Evolutionary conservation across 2,113 vertebrate genomes (phyloP), one percentile per base, ranked within the genome.

Genomic region (Ceyx cyanopectus): DNA sequence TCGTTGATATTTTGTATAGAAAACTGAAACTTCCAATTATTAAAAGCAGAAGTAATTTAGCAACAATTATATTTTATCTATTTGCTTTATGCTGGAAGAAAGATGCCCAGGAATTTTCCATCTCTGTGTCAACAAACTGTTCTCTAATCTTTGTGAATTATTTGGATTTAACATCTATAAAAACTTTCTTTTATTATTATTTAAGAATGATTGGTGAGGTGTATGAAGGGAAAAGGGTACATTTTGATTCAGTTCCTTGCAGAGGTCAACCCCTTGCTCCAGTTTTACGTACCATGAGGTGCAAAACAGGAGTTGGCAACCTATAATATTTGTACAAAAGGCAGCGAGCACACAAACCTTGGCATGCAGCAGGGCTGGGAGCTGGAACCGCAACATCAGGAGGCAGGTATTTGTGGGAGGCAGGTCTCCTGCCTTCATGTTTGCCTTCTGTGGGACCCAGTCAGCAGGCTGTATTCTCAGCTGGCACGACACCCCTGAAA

Each of bases 171-270:
- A 60, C 65, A 37, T 34, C 17, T 54, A 12, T 32, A 32, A 82
- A 84, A 73, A 15, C 48, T 81, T 92, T 66, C 26, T 48, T 81
- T 70, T 94, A 58, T 87, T 92, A 86, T 91, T 93, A 82, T 68
- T 89, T 61, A 48, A 70, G 61, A 65, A 61, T 95, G 92, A 92
- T 96, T 83, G 65, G 88, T 96, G 90, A 95, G 85, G 73, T 92
- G 80, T 81, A 30, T 48, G 73, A 80, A 65, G 54, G 72, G n/a
- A 57, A 56, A 61, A 81, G 73, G n/a, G 43, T 67, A 16, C 40
- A 3, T 57, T 58, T 62, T 37, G n/a, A 51, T 73, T 68, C 56
- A 27, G 2, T 11, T 82, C 27, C 22, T 51, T 74, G 23, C 62
- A 70, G 69, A 87, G 68, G 81, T 89, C 81, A 56, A 18, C 12